Conservation (phyloP, 2,797 vertebrate genomes). For the Sebastes itinus region DNA sequence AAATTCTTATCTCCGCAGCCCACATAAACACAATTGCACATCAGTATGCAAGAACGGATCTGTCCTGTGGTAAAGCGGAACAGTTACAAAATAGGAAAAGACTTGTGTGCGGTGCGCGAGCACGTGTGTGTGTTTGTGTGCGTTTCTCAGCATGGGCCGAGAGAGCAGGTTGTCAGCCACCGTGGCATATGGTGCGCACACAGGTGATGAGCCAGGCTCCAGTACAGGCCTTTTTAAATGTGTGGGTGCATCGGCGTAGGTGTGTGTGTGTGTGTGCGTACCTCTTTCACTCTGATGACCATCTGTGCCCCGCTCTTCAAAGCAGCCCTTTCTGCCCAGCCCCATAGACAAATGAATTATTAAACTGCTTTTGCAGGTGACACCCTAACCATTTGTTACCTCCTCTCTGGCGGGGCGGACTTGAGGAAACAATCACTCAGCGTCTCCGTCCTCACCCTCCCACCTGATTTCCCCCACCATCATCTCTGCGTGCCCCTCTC, state of each 20-base stretch:
- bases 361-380: slow-evolving; percentile 77
- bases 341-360: slow-evolving; percentile 80
- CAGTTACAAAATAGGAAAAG: slow-evolving; percentile 43
- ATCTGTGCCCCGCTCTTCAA: slow-evolving; percentile 84
- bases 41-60: slow-evolving; percentile 63
- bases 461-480: slow-evolving; percentile 50
- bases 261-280: not conserved
- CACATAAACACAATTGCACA: slow-evolving; percentile 55
- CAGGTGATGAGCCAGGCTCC: slow-evolving; percentile 77
- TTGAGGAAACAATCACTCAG: slow-evolving; percentile 65
- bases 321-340: slow-evolving; percentile 63
- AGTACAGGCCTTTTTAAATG: slow-evolving; percentile 49
- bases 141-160: slow-evolving; percentile 55
- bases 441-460: slow-evolving; percentile 12
- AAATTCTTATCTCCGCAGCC: slow-evolving; percentile 58
- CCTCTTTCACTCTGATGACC: slow-evolving; percentile 79
- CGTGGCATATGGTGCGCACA: slow-evolving; percentile 81
- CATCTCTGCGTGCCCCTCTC: not conserved
- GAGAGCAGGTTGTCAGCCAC: slow-evolving; percentile 75
- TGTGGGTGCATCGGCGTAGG: slow-evolving; percentile 6
- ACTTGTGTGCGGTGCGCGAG: slow-evolving; percentile 34
- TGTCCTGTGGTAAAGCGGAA: slow-evolving; percentile 33
- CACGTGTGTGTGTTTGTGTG: slow-evolving; percentile 40
- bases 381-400: slow-evolving; percentile 73
- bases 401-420: slow-evolving; percentile 56